Base-by-base conservation (phyloP, 2,888 invertebrate genomes). In the Aphidoletes aphidimyza region DNA sequence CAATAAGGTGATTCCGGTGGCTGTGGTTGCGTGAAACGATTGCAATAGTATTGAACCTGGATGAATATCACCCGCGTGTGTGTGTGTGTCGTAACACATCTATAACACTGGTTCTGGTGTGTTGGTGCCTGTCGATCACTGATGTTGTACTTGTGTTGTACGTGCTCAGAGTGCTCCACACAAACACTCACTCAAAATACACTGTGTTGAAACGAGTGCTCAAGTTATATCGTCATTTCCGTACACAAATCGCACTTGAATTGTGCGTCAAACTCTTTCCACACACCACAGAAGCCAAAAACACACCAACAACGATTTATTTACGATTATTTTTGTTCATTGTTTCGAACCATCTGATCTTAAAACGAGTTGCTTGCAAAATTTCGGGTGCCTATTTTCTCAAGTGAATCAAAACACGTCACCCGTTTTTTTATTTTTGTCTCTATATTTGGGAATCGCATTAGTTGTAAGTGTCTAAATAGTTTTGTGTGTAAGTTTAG, bases 171-270 rank as follows among this genome's bases (percentile, higher is more conserved):
- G 54, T 22, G n/a, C 22, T 3, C 2, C 54, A 54, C 54, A 54
- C 0, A 54, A 22, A 54, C n/a, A n/a, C 22, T 22, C 11, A 47
- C 2, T 6, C 69, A 30, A 69, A n/a, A 26, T 34, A 69, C 69
- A 47, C 47, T n/a, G 47, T 30, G 34, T 14, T 69, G 26, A 3
- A 22, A 54, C 42, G 6, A 42, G 42, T 22, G n/a, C 22, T 11
- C 54, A 69, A 69, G 34, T 69, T 69, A 69, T 9, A 69, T 69
- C 69, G 69, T 69, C 69, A 69, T 69, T 69, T 69, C 69, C 69
- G 69, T 69, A 34, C 69, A 69, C 69, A 69, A 69, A 69, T 69
- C 69, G 69, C 34, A 69, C 26, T 30, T 30, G 69, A 69, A 14
- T 69, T 34, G 69, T 69, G 30, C 69, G 69, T 69, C 69, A 69